Conservation (phyloP, 2,113 vertebrate genomes). For the Balaeniceps rex region DNA sequence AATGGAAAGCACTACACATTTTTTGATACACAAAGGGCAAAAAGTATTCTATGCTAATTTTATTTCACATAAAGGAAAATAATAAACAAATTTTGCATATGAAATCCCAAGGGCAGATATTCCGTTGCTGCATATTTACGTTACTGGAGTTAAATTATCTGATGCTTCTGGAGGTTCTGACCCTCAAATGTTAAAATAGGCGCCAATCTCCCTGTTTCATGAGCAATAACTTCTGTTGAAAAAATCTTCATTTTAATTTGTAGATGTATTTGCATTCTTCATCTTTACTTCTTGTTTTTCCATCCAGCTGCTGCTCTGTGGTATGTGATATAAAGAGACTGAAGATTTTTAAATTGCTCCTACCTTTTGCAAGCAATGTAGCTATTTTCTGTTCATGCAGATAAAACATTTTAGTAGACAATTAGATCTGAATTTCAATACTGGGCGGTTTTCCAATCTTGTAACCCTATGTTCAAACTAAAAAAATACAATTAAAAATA, state of each 20-base stretch:
- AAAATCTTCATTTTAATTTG: neutral
- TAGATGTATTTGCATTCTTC: neutral
- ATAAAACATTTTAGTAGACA: neutral
- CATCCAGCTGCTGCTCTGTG: neutral
- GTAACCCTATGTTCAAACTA: neutral
- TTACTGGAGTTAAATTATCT: neutral
- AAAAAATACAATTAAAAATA: conserved; percentile 3
- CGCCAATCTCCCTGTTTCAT: neutral
- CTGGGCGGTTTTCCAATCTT: neutral
- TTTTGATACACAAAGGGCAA: neutral
- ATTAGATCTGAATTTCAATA: neutral
- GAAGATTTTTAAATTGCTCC: neutral
- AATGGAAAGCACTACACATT: neutral
- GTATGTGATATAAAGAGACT: neutral
- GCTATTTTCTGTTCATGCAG: neutral
- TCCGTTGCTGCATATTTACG: neutral
- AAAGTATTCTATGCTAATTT: neutral
- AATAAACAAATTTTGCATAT: neutral
- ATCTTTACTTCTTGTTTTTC: neutral
- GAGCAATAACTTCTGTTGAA: neutral
- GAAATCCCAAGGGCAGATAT: neutral
- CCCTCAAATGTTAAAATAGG: neutral
- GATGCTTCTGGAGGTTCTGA: neutral
- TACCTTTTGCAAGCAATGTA: neutral
- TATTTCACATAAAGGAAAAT: neutral